phyloP scores from a whole-genome alignment of 2,888 invertebrate species.

The Drosophila paranaensis region DNA sequence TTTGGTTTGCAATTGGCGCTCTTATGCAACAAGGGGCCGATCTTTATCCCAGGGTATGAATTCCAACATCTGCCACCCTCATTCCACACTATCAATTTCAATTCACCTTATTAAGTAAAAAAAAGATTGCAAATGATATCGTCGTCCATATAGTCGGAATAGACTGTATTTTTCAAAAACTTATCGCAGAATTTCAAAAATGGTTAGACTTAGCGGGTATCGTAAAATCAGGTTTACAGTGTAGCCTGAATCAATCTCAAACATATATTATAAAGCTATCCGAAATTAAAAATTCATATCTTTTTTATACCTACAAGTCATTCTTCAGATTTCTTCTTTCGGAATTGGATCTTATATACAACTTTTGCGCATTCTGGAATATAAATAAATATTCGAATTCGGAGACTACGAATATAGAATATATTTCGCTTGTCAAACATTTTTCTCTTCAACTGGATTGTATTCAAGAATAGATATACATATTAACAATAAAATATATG shows the following conservation, averaged over 20 bases:
- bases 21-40: conserved; percentile 97
- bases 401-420: no score
- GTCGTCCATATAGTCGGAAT: neutral
- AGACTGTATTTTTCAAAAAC: neutral
- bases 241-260: neutral
- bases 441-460: neutral
- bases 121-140: neutral
- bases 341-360: neutral
- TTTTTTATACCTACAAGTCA: neutral
- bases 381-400: neutral
- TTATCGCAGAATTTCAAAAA: no score
- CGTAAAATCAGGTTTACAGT: neutral
- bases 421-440: no score
- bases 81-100: neutral
- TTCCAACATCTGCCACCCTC: neutral
- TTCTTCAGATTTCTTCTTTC: no score
- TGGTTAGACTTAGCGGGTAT: no score
- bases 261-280: neutral
- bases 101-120: neutral
- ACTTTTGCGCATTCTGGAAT: neutral
- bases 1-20: conserved; percentile 98
- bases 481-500: no score
- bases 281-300: no score
- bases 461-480: no score
- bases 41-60: conserved; percentile 93